phyloP scores from a whole-genome alignment of 2,888 invertebrate genomes.

The Ganaspis brasiliensis region DNA sequence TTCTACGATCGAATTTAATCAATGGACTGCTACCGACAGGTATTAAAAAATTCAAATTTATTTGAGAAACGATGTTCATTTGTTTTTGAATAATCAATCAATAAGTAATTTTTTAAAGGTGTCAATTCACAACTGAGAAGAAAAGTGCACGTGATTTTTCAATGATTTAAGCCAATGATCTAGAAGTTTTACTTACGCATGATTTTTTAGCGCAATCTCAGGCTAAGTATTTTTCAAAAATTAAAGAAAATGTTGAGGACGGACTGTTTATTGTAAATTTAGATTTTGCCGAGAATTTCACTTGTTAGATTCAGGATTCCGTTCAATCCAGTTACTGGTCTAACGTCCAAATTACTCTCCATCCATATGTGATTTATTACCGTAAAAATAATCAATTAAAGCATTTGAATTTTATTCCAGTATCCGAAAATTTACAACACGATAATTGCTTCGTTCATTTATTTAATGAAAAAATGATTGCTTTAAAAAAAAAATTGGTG shows the following conservation, averaged over 20 bases:
- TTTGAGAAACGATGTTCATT: neutral
- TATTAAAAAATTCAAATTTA: neutral
- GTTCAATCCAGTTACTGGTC: neutral
- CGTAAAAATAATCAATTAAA: constrained; percentile 7
- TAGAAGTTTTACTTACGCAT: neutral
- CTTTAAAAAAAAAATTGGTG: too few relatives aligned
- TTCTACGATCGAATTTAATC: neutral
- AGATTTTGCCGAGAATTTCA: neutral
- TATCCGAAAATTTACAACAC: constrained; percentile 8
- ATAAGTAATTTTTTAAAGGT: too few relatives aligned
- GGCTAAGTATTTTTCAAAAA: neutral
- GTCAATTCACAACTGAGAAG: neutral
- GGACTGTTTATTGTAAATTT: too few relatives aligned
- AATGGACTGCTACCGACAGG: neutral
- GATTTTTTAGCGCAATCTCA: neutral
- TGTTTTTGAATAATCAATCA: neutral
- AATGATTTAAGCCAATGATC: constrained; percentile 4
- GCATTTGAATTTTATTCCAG: neutral
- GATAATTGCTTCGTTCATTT: neutral
- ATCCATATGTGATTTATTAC: neutral
- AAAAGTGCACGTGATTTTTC: constrained; percentile 8
- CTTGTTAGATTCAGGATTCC: constrained; percentile 8
- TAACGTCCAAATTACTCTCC: neutral
- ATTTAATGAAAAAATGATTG: too few relatives aligned
- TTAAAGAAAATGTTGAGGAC: too few relatives aligned